Evolutionary conservation across 2,888 invertebrate species (phyloP).

Genomic region (Dynastes tityus): DNA sequence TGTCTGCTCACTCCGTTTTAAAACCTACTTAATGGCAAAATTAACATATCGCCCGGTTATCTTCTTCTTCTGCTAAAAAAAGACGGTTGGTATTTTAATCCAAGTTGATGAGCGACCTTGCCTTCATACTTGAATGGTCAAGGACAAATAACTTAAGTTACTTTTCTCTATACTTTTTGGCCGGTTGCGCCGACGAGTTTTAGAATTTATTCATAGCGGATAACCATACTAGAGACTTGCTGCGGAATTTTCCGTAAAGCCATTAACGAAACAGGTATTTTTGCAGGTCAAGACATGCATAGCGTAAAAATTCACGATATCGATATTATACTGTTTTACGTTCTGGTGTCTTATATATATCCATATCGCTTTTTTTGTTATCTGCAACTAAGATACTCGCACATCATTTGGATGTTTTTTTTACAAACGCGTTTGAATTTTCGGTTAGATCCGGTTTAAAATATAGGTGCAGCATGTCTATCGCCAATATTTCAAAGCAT

Average conservation of each 20-base stretch:
- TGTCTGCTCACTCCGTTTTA: conserved; percentile 1
- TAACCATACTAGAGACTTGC: conserved; percentile 9
- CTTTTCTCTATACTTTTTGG: conserved; percentile 8
- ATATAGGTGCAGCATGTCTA: no score
- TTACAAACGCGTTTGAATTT: no score
- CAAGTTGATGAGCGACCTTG: conserved; percentile 22
- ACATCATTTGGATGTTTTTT: no score
- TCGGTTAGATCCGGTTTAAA: no score
- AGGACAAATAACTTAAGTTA: conserved; percentile 21
- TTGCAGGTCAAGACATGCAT: conserved; percentile 11
- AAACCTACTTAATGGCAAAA: conserved; percentile 10
- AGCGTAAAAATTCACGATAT: neutral
- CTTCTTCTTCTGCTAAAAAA: conserved; percentile 1
- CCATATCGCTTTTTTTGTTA: no score
- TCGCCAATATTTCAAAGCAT: no score
- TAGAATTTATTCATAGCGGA: conserved; percentile 11
- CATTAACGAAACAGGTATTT: conserved; percentile 14
- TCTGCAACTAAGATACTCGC: no score
- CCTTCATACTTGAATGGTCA: conserved; percentile 32
- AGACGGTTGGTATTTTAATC: neutral
- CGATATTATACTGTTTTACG: no score
- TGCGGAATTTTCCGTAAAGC: conserved; percentile 22
- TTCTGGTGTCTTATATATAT: no score
- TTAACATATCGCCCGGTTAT: neutral
- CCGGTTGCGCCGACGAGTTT: conserved; percentile 11